Percentiles rank a stretch among this genome's conserved stretches.
Conservation (phyloP, 2,888 invertebrate species). For the Heliconius hortense region DNA sequence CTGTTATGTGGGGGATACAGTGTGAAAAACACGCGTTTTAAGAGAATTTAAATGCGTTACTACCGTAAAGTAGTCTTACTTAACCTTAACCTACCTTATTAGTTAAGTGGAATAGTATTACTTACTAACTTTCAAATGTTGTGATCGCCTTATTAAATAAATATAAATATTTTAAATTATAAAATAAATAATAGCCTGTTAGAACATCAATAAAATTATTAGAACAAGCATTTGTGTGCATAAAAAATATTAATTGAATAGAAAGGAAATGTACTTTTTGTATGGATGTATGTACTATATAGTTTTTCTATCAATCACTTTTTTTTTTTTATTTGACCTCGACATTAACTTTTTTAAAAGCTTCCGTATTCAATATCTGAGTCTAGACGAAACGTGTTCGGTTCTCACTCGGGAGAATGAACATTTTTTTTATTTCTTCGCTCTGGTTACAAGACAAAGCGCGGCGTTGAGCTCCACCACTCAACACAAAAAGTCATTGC, state of each 20-base stretch:
- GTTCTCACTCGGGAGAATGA: background rate
- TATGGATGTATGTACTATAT: background rate
- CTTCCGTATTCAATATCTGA: background rate
- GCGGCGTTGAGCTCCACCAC: background rate
- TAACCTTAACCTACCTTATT: too few relatives aligned
- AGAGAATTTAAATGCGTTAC: too few relatives aligned
- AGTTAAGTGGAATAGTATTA: too few relatives aligned
- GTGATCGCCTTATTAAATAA: too few relatives aligned
- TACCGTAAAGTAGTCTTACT: too few relatives aligned
- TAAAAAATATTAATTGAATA: background rate
- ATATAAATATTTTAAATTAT: too few relatives aligned
- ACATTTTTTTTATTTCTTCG: background rate
- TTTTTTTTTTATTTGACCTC: slow-evolving; percentile 1
- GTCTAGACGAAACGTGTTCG: background rate
- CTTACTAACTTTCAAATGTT: too few relatives aligned
- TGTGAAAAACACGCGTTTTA: too few relatives aligned
- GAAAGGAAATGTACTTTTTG: slow-evolving; percentile 16
- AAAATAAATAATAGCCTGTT: background rate
- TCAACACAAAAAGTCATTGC: background rate
- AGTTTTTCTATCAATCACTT: slow-evolving; percentile 2
- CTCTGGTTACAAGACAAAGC: background rate
- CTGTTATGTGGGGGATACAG: too few relatives aligned
- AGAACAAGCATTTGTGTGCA: too few relatives aligned
- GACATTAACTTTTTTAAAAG: slow-evolving; percentile 12
- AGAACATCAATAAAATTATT: too few relatives aligned